These are phyloP conservation scores for Dasypogon diadema DNA, from an alignment of 2,888 invertebrate species.

Conservation along the genomic window DNA sequence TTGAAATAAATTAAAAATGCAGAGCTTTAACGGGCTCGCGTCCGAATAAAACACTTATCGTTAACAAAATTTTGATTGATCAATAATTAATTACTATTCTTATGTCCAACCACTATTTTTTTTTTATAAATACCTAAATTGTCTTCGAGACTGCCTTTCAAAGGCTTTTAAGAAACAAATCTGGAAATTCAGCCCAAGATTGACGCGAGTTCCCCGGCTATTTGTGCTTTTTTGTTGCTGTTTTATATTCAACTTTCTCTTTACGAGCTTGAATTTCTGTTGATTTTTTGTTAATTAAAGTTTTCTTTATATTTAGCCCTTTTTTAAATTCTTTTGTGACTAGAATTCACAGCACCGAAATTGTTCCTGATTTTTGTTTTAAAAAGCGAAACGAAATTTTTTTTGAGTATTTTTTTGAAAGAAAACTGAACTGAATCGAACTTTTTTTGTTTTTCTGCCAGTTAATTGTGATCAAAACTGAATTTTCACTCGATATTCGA, in stretches of 20 bases:
- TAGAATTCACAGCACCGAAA: constrained; percentile 55
- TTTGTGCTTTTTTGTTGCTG: neutral
- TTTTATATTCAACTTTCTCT: neutral
- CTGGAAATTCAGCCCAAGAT: neutral
- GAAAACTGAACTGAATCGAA: constrained; percentile 51
- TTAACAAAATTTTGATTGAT: neutral
- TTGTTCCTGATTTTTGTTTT: constrained; percentile 47
- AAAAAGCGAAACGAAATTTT: constrained; percentile 52
- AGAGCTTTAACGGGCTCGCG: constrained; percentile 24
- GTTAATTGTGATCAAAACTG: constrained; percentile 42
- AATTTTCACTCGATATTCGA: constrained; percentile 25
- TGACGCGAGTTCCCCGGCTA: neutral
- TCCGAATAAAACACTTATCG: constrained; percentile 1
- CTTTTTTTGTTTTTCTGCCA: constrained; percentile 52
- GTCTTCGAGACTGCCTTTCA: neutral
- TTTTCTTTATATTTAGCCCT: constrained; percentile 26
- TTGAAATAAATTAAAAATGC: constrained; percentile 24
- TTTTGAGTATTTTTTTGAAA: constrained; percentile 45
- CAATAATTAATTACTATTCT: neutral
- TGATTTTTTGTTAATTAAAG: neutral
- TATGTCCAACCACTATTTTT: neutral
- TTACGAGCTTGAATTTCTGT: constrained; percentile 2
- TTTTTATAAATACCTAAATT: neutral
- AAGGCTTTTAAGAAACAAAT: neutral
- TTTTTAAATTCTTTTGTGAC: constrained; percentile 47